Conservation (phyloP, 2,888 invertebrate genomes). For the Lochmaea capreae region DNA sequence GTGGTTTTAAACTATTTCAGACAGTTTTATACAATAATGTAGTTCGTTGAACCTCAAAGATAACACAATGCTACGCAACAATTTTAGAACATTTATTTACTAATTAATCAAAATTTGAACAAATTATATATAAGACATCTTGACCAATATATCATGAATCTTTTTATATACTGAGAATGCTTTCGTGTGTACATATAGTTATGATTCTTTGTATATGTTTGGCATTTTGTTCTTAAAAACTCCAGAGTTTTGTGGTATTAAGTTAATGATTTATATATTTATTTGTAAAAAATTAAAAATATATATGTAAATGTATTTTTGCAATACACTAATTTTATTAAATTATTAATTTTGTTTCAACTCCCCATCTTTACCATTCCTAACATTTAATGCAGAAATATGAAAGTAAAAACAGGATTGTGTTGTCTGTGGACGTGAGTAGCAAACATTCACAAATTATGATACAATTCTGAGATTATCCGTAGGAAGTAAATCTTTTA, state of each 20-base stretch:
- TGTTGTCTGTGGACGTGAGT: no score
- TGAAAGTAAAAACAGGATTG: no score
- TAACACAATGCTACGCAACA: not conserved
- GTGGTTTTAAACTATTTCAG: no score
- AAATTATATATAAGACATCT: not conserved
- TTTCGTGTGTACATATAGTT: not conserved
- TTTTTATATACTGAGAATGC: not conserved
- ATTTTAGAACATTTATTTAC: no score
- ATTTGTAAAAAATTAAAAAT: conserved; percentile 31
- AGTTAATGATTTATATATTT: conserved; percentile 18
- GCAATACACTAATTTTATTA: conserved; percentile 43
- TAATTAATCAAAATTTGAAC: conserved; percentile 2
- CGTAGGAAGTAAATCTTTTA: no score
- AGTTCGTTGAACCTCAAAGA: no score
- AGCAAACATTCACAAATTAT: no score
- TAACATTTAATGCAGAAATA: not conserved
- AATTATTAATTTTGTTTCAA: conserved; percentile 35
- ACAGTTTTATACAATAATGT: not conserved
- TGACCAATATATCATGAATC: no score
- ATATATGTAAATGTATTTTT: conserved; percentile 41
- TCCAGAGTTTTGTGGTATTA: not conserved
- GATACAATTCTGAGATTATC: no score
- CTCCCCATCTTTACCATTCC: not conserved
- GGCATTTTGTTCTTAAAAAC: not conserved
- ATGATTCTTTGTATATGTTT: not conserved